Percentiles rank a stretch among this genome's conserved stretches.
Conservation (phyloP, 2,888 invertebrate species). For the Tiliacea citrago region DNA sequence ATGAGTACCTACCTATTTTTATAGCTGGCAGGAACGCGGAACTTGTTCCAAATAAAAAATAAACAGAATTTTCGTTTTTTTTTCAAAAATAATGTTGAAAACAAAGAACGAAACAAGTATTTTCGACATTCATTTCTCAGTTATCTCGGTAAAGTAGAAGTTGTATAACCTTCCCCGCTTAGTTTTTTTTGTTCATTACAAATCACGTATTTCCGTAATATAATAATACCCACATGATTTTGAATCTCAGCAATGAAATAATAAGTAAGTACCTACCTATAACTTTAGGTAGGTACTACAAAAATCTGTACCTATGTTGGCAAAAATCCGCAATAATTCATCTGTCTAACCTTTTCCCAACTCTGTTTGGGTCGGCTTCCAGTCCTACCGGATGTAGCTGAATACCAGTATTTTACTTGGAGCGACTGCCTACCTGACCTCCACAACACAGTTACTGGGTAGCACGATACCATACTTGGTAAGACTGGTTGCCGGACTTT, state of each 20-base stretch:
- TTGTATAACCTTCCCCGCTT: neutral
- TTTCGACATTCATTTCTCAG: neutral
- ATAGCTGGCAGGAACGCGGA: neutral
- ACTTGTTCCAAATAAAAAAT: neutral
- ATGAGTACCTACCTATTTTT: too few relatives aligned
- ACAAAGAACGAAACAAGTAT: neutral
- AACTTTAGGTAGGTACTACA: neutral
- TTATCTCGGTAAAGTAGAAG: neutral
- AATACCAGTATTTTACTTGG: too few relatives aligned
- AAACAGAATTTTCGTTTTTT: neutral
- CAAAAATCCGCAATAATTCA: neutral
- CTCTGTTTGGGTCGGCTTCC: too few relatives aligned
- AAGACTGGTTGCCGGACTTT: too few relatives aligned
- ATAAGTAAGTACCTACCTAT: neutral
- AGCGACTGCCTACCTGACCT: too few relatives aligned
- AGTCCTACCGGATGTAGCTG: too few relatives aligned
- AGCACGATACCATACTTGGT: too few relatives aligned
- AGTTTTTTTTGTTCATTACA: neutral
- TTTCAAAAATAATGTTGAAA: neutral
- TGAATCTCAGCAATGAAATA: neutral
- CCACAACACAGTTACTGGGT: too few relatives aligned
- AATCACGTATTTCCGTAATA: neutral
- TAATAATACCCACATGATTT: constrained; percentile 2
- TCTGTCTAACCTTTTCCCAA: too few relatives aligned
- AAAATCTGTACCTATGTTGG: neutral